phyloP scores from a whole-genome alignment of 2,888 invertebrate species.

The Boloria selene region DNA sequence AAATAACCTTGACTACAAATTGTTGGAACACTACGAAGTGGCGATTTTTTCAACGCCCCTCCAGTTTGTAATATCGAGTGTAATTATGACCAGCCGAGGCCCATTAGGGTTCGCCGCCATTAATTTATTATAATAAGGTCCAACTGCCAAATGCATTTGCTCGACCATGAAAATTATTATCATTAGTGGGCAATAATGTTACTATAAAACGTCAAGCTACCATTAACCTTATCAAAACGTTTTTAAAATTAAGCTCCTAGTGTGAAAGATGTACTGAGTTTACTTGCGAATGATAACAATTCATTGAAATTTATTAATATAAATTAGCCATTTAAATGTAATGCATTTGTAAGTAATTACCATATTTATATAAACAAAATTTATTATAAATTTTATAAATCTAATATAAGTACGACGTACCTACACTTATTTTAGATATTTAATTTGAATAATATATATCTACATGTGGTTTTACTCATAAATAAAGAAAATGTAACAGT shows the following conservation, averaged over 20 bases:
- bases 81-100: conserved; percentile 65
- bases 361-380: conserved; percentile 7
- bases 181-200: conserved; percentile 63
- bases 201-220: conserved; percentile 43
- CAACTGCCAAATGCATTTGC: conserved; percentile 71
- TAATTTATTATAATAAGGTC: conserved; percentile 79
- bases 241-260: conserved; percentile 44
- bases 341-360: background rate
- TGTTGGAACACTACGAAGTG: conserved; percentile 33
- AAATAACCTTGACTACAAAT: conserved; percentile 44
- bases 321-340: conserved; percentile 1
- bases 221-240: conserved; percentile 57
- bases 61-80: conserved; percentile 65
- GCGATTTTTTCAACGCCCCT: conserved; percentile 62
- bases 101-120: conserved; percentile 72
- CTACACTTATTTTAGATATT: background rate
- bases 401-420: background rate
- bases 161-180: conserved; percentile 77
- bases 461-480: background rate
- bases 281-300: conserved; percentile 11
- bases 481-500: background rate
- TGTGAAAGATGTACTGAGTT: conserved; percentile 18
- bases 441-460: background rate
- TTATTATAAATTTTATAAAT: conserved; percentile 14
- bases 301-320: conserved; percentile 10